Base-by-base conservation (phyloP, 2,888 invertebrate genomes). In the Coecobrya sp. region DNA sequence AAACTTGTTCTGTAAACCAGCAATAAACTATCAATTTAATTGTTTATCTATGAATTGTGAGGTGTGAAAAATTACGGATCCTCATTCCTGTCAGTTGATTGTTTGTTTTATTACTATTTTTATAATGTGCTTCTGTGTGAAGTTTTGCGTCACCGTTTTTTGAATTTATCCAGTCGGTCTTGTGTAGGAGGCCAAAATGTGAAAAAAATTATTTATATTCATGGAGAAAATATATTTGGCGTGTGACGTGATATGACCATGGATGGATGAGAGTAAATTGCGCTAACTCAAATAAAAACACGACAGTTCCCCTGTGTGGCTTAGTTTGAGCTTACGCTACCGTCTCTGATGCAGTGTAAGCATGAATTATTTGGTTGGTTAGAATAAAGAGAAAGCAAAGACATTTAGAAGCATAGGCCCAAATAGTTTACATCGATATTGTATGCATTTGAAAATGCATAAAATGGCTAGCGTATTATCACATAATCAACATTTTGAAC, bases 31-130 rank as follows among this genome's bases (percentile, higher is more conserved):
- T 68, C 4, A 68, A 36, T 3, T 30, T 68, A 68, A 68, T 68
- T 68, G 68, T 68, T 68, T 25, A 25, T 22, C 62, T 62, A 62
- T 62, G 62, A 62, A 10, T 62, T 62, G 62, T 62, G 62, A 62
- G 62, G 62, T 62, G 62, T 25, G 25, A 62, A 62, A 62, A 62
- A 25, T 25, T 62, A 5, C 25, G n/a, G 25, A 22, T 5, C 19
- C 25, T 22, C 62, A 62, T 62, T 62, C 5, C 62, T 25, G 62
- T 22, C 62, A 62, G 4, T 62, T 19, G 62, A 62, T 25, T 25
- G 22, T 62, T 49, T 49, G 5, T 42, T 42, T 42, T 42, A 42
- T 42, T 42, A 7, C 10, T 13, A 49, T 49, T 1, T 10, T 49
- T 49, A 7, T 36, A 2, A 49, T 3, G 49, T 11, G 13, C 3